phyloP scores from a whole-genome alignment of 2,888 invertebrate species.

The Bruchidius siliquastri region DNA sequence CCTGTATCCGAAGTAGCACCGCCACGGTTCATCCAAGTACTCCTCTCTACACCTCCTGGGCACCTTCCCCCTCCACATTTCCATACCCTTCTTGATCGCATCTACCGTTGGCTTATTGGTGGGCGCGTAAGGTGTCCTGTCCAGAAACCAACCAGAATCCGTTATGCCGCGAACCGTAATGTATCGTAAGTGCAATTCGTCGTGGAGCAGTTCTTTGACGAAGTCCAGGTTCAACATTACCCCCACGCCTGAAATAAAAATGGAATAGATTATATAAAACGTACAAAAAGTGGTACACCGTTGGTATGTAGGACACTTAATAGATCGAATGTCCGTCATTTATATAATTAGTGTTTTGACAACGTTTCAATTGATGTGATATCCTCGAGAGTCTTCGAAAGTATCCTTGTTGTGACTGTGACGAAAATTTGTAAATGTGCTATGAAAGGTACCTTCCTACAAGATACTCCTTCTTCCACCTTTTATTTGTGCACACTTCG shows the following conservation, averaged over 20 bases:
- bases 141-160: conserved; percentile 94
- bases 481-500: too few species aligned
- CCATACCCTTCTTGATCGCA: conserved; percentile 69
- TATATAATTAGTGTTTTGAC: too few species aligned
- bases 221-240: conserved; percentile 87
- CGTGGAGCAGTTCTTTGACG: conserved; percentile 66
- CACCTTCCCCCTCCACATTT: conserved; percentile 74
- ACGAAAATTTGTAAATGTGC: too few species aligned
- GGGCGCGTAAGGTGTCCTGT: conserved; percentile 70
- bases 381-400: too few species aligned
- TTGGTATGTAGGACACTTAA: too few species aligned
- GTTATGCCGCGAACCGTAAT: conserved; percentile 78
- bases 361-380: too few species aligned
- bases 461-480: too few species aligned
- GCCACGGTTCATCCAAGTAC: conserved; percentile 74
- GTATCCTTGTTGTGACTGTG: too few species aligned
- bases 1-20: conserved; percentile 88
- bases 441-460: too few species aligned
- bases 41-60: conserved; percentile 71
- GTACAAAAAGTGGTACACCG: too few species aligned
- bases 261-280: too few species aligned
- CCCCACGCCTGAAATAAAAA: conserved; percentile 52
- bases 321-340: too few species aligned
- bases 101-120: conserved; percentile 52
- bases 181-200: conserved; percentile 51